A percentile compares a stretch with the other conserved stretches of the same genome.
Conservation (phyloP, 2,113 vertebrate species). For the Conger conger region DNA sequence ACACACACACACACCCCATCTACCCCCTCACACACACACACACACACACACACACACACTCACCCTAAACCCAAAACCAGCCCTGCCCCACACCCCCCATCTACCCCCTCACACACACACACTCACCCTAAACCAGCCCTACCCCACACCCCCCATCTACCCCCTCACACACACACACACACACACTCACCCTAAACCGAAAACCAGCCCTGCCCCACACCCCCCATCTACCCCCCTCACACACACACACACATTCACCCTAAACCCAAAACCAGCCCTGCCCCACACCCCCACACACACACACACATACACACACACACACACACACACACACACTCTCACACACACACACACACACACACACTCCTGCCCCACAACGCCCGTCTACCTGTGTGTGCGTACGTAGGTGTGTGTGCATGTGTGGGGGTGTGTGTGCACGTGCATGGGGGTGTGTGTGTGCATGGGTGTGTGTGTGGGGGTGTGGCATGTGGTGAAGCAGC, state of each 20-base stretch:
- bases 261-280: no score
- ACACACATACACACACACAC: background rate
- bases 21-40: background rate
- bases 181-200: no score
- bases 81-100: slow-evolving; percentile 52
- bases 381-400: no score
- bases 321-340: background rate
- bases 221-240: background rate
- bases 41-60: background rate
- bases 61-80: no score
- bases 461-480: no score
- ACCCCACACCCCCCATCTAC: slow-evolving; percentile 40
- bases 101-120: background rate
- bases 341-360: no score
- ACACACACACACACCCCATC: background rate
- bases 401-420: no score
- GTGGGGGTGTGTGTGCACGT: no score
- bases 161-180: background rate
- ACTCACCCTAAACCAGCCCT: slow-evolving; percentile 69
- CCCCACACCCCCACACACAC: background rate
- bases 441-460: no score
- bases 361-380: no score
- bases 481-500: no score
- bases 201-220: slow-evolving; percentile 63
- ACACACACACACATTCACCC: no score